phyloP scores from a whole-genome alignment of 2,797 vertebrate species.

The Valencia hispanica region DNA sequence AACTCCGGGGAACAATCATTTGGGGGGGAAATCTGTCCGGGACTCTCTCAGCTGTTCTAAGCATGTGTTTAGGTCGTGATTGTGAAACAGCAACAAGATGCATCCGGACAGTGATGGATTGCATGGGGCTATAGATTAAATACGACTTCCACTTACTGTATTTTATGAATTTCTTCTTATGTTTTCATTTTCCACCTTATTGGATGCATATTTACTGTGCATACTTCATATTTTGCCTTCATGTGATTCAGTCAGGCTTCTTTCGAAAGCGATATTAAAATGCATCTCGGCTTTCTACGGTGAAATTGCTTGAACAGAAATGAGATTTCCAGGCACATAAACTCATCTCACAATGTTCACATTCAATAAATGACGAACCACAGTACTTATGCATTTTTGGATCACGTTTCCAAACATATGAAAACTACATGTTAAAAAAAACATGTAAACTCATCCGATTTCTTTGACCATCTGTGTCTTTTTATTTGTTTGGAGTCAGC shows the following conservation, averaged over 20 bases:
- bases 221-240: slow-evolving; percentile 6
- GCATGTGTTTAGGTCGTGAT: slow-evolving; percentile 48
- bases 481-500: background rate
- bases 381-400: background rate
- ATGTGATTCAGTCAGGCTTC: slow-evolving; percentile 27
- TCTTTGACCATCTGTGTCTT: background rate
- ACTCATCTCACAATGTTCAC: slow-evolving; percentile 33
- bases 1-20: slow-evolving; percentile 46
- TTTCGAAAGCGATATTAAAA: slow-evolving; percentile 29
- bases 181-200: slow-evolving; percentile 37
- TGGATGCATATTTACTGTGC: slow-evolving; percentile 14
- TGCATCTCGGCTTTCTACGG: slow-evolving; percentile 12
- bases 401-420: slow-evolving; percentile 4
- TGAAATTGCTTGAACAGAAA: slow-evolving; percentile 26
- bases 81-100: slow-evolving; percentile 15
- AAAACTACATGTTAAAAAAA: background rate
- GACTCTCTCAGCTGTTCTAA: slow-evolving; percentile 50
- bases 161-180: slow-evolving; percentile 30
- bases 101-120: slow-evolving; percentile 31
- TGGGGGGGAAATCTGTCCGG: slow-evolving; percentile 42
- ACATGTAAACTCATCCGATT: background rate
- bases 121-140: slow-evolving; percentile 46
- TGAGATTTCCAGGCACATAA: slow-evolving; percentile 20
- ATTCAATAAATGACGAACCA: slow-evolving; percentile 10
- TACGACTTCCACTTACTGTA: slow-evolving; percentile 31